Percentiles rank a stretch among this genome's conserved stretches.
Evolutionary conservation across 2,888 invertebrate species (phyloP).

Genomic region (Heteromurus nitidus): DNA sequence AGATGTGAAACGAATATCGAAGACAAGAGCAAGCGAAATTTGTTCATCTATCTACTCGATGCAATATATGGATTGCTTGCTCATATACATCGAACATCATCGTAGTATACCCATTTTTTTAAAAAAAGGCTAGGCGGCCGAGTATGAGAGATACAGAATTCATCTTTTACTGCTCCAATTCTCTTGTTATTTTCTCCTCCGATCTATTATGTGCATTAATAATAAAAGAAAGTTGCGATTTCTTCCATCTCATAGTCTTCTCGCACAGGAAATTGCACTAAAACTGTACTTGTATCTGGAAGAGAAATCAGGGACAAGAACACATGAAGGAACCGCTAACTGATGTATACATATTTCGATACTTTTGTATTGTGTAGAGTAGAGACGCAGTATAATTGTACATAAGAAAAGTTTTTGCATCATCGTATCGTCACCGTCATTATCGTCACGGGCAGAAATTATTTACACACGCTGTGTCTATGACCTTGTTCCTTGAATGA

Average conservation of each 20-base stretch:
- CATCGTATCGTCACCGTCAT: neutral
- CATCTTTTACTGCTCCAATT: neutral
- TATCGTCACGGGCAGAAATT: neutral
- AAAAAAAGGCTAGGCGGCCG: no score
- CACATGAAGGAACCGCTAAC: no score
- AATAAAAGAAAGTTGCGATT: conserved; percentile 8
- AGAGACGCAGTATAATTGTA: neutral
- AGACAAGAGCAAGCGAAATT: no score
- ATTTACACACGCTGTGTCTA: neutral
- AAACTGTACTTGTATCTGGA: neutral
- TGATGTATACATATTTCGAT: no score
- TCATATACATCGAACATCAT: no score
- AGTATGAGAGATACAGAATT: no score
- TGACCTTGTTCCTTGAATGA: conserved; percentile 4
- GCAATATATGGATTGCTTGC: no score
- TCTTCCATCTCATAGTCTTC: neutral
- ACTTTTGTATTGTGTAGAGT: neutral
- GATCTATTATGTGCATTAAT: conserved; percentile 9
- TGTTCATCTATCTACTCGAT: no score
- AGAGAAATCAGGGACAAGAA: neutral
- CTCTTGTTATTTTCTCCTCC: neutral
- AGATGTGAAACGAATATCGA: no score
- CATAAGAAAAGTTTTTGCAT: conserved; percentile 6
- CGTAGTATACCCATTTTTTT: no score
- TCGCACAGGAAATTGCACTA: neutral